These are phyloP conservation scores for Monopterus albus DNA, from an alignment of 2,113 vertebrate species.

Conservation along the genomic window DNA sequence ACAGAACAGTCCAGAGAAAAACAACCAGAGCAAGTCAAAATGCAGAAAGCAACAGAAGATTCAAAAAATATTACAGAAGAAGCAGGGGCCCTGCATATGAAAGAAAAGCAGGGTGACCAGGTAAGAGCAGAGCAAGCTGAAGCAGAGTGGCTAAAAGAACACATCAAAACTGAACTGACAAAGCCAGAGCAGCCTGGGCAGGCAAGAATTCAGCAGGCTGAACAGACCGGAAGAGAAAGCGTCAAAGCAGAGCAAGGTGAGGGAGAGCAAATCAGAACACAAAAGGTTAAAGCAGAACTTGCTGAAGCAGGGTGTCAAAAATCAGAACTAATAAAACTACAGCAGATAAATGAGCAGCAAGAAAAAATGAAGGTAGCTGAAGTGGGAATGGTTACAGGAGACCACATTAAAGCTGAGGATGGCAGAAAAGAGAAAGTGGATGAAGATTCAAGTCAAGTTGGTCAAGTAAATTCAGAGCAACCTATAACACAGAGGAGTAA, in stretches of 20 bases:
- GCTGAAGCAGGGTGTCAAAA: conserved; percentile 14
- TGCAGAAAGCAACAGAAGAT: conserved; percentile 19
- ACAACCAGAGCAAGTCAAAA: conserved; percentile 11
- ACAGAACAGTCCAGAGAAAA: conserved; percentile 18
- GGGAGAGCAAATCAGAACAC: neutral
- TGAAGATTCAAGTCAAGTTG: neutral
- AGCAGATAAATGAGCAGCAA: conserved; percentile 30
- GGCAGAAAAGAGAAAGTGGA: conserved; percentile 11
- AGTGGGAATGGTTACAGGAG: conserved; percentile 19
- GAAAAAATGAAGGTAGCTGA: neutral
- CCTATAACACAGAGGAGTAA: neutral
- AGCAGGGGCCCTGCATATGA: conserved; percentile 3
- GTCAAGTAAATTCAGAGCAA: conserved; percentile 17
- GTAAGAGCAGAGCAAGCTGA: conserved; percentile 39
- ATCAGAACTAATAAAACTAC: conserved; percentile 15
- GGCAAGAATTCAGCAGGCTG: conserved; percentile 14
- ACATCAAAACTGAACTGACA: conserved; percentile 44
- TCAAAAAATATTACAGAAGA: conserved; percentile 28
- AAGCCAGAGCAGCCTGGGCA: conserved; percentile 20
- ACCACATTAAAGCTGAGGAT: conserved; percentile 19
- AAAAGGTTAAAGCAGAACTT: conserved; percentile 7
- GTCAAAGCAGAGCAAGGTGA: conserved; percentile 22
- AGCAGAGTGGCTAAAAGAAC: conserved; percentile 47
- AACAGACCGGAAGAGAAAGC: neutral
- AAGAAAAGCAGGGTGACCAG: conserved; percentile 35